Percentiles rank a stretch among this genome's conserved stretches.
phyloP scores from a whole-genome alignment of 37 sponge, comb jelly and placozoan species.

The Axinella damicornis region DNA sequence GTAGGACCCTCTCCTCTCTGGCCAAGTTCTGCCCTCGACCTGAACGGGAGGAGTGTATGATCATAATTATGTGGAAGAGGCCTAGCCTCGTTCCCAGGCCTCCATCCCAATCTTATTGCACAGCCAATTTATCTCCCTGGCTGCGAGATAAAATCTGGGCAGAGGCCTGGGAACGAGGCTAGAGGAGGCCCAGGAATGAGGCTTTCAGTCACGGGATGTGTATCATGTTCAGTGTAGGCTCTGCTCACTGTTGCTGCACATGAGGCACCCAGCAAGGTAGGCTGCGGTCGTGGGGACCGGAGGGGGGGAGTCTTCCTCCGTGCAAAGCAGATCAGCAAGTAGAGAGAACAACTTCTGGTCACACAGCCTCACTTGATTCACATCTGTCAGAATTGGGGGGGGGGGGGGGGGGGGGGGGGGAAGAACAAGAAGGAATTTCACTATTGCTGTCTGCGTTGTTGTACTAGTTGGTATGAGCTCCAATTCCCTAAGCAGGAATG shows the following conservation, averaged over 20 bases:
- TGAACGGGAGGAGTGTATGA: neutral
- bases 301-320: neutral
- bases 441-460: too few species aligned
- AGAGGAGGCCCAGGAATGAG: too few species aligned
- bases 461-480: too few species aligned
- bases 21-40: slow-evolving; percentile 60
- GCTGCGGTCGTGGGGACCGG: slow-evolving; percentile 20
- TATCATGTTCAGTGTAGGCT: too few species aligned
- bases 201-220: too few species aligned
- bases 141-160: too few species aligned
- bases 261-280: slow-evolving; percentile 47
- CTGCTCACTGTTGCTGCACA: slow-evolving; percentile 36
- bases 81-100: neutral
- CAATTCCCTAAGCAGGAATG: too few species aligned
- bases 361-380: slow-evolving; percentile 56
- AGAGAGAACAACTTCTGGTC: slow-evolving; percentile 27
- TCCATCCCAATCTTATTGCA: too few species aligned
- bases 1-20: slow-evolving; percentile 35
- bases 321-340: slow-evolving; percentile 4
- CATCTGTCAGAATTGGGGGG: slow-evolving; percentile 4
- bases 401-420: too few species aligned
- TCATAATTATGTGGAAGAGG: neutral
- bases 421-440: neutral
- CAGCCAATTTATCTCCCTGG: too few species aligned
- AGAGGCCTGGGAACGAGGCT: too few species aligned